Evolutionary conservation across 2,888 invertebrate genomes (phyloP).

Genomic region (Thera britannica): DNA sequence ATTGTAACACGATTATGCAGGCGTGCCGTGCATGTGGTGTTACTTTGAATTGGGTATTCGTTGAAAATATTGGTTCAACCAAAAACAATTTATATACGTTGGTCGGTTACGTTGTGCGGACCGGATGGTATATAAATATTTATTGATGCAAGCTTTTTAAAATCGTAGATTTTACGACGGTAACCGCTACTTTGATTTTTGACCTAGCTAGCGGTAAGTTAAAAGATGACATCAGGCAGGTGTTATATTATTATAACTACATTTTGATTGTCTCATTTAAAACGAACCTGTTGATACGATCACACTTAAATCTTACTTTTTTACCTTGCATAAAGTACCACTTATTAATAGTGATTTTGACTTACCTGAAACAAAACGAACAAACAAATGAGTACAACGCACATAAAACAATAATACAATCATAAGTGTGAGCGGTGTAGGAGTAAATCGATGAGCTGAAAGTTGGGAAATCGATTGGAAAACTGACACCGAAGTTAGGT

Average conservation of each 20-base stretch:
- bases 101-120: no score
- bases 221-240: neutral
- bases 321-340: constrained; percentile 1
- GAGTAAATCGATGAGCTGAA: constrained; percentile 5
- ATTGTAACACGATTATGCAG: constrained; percentile 33
- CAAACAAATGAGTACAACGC: constrained; percentile 7
- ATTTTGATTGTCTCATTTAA: neutral
- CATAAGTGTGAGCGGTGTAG: neutral
- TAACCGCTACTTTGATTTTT: neutral
- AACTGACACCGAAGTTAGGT: constrained; percentile 8
- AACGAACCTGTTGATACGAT: neutral
- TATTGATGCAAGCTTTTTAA: neutral
- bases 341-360: constrained; percentile 18
- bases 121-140: neutral
- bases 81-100: constrained; percentile 1
- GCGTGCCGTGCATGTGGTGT: constrained; percentile 26
- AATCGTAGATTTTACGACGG: neutral
- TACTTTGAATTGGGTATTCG: constrained; percentile 22
- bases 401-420: constrained; percentile 14
- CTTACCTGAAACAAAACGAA: constrained; percentile 50
- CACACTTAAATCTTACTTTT: neutral
- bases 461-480: constrained; percentile 1
- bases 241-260: no score
- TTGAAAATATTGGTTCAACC: constrained; percentile 10
- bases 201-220: neutral